Evolutionary conservation across 2,113 vertebrate genomes (phyloP).

Genomic region (Pseudopodoces humilis): DNA sequence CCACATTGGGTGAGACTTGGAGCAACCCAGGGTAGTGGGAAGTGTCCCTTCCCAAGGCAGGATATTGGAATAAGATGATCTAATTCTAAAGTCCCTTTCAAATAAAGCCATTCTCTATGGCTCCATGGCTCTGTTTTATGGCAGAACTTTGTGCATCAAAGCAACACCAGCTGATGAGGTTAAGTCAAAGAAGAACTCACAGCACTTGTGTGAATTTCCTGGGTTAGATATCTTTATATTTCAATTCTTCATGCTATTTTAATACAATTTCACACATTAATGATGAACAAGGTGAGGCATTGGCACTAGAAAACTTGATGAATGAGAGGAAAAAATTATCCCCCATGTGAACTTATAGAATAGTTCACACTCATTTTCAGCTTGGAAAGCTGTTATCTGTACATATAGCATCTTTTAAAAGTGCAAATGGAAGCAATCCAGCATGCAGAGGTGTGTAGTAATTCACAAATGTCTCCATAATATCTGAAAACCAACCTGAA

Average conservation of each 20-base stretch:
- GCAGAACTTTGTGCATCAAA: not conserved
- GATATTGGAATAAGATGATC: not conserved
- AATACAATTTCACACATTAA: not conserved
- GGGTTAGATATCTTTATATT: not conserved
- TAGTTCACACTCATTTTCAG: constrained; percentile 30
- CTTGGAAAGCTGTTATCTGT: constrained; percentile 6
- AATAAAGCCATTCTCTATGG: not conserved
- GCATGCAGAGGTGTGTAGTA: not conserved
- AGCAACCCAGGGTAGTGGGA: not conserved
- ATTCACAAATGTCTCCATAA: not conserved
- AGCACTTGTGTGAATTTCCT: not conserved
- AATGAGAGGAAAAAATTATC: not conserved
- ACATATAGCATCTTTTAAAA: not conserved
- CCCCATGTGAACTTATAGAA: not conserved
- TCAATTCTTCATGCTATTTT: not conserved
- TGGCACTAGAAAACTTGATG: not conserved
- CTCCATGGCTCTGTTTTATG: not conserved
- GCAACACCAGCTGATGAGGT: not conserved
- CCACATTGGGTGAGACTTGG: rapidly evolving
- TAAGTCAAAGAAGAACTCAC: not conserved
- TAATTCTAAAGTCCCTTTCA: not conserved
- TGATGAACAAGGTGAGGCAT: not conserved
- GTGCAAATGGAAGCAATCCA: constrained; percentile 8
- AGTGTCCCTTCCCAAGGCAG: not conserved
- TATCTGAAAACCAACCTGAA: not conserved